Evolutionary conservation across 2,888 invertebrate genomes (phyloP).

Genomic region (Thymelicus lineola): DNA sequence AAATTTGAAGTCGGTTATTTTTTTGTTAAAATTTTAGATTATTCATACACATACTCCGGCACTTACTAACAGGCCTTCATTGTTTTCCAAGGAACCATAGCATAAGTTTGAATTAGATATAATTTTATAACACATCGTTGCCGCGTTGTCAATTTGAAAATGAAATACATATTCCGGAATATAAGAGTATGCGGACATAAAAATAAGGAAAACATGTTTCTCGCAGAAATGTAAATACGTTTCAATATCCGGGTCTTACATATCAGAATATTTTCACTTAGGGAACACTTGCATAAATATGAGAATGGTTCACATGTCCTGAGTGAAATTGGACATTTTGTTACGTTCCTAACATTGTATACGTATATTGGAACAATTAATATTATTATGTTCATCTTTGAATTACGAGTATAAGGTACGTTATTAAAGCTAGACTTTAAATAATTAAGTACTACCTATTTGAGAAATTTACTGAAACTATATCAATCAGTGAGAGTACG

Average conservation of each 20-base stretch:
- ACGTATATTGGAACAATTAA: neutral
- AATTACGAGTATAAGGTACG: too few relatives aligned
- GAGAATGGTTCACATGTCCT: conserved; percentile 12
- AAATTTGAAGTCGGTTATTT: too few relatives aligned
- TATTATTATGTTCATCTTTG: too few relatives aligned
- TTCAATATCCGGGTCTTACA: conserved; percentile 35
- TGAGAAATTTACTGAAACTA: too few relatives aligned
- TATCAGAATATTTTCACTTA: conserved; percentile 31
- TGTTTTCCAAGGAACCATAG: too few relatives aligned
- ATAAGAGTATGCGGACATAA: conserved; percentile 15
- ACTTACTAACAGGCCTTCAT: too few relatives aligned
- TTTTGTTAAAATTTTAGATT: too few relatives aligned
- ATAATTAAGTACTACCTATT: too few relatives aligned
- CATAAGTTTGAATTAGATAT: too few relatives aligned
- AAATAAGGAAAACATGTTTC: conserved; percentile 37
- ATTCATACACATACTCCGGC: too few relatives aligned
- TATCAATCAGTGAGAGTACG: too few relatives aligned
- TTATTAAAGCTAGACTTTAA: too few relatives aligned
- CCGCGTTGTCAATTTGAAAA: neutral
- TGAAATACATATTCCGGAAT: conserved; percentile 10
- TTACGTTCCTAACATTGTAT: neutral
- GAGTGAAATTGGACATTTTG: neutral
- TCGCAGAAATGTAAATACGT: conserved; percentile 38
- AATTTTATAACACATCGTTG: conserved; percentile 1
- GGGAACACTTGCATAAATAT: conserved; percentile 30